Percentiles rank a stretch among this genome's conserved stretches.
Conservation (phyloP, 1,140 invertebrate species). For the Galendromus occidentalis region DNA sequence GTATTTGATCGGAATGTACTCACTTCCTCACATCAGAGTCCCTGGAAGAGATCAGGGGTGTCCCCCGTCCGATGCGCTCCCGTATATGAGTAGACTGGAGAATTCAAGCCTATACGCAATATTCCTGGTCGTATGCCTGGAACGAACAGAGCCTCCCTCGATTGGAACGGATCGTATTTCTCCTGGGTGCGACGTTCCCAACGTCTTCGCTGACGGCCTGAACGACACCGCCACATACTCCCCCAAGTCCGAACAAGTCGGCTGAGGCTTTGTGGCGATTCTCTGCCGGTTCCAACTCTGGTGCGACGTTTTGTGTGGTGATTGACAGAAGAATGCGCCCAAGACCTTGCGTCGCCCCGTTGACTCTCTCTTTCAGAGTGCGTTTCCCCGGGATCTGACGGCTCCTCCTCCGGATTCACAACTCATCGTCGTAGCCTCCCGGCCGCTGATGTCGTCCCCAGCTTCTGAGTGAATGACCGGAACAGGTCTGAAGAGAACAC, state of each 20-base stretch:
- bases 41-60: no score
- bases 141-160: constrained; percentile 84
- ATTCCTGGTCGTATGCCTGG: constrained; percentile 95
- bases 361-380: constrained; percentile 67
- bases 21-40: no score
- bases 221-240: constrained; percentile 11
- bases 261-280: constrained; percentile 38
- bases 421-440: constrained; percentile 81
- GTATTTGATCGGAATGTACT: no score
- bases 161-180: constrained; percentile 46
- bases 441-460: constrained; percentile 71
- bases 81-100: no score
- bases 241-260: constrained; percentile 52
- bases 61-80: no score
- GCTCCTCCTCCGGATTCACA: constrained; percentile 74
- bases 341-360: constrained; percentile 56
- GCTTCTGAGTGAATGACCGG: constrained; percentile 85
- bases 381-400: constrained; percentile 77
- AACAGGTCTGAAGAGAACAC: constrained; percentile 70
- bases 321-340: constrained; percentile 68
- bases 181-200: constrained; percentile 24
- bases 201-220: constrained; percentile 20
- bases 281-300: constrained; percentile 84
- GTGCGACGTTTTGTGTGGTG: constrained; percentile 80
- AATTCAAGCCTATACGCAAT: no score